phyloP scores from a whole-genome alignment of 2,888 invertebrate species.

The Calliopum simillimum region DNA sequence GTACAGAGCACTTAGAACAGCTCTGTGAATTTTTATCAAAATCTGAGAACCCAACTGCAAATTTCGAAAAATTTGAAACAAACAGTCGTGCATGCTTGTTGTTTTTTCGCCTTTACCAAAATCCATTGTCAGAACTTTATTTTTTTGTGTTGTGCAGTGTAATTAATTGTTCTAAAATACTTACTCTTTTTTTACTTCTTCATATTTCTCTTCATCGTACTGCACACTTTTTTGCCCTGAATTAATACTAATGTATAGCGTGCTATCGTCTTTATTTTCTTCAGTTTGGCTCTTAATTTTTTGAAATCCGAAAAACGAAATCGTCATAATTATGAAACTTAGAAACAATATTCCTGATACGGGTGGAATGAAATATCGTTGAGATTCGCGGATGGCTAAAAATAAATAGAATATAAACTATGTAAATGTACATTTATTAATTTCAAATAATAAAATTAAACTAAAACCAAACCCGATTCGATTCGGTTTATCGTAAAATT shows the following conservation, averaged over 20 bases:
- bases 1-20: too few species aligned
- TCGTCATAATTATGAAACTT: slow-evolving; percentile 57
- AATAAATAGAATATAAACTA: slow-evolving; percentile 30
- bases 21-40: too few species aligned
- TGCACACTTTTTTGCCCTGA: background rate
- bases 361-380: slow-evolving; percentile 66
- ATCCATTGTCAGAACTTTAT: too few species aligned
- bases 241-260: too few species aligned
- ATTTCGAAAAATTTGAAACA: too few species aligned
- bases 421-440: slow-evolving; percentile 4
- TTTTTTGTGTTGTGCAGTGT: too few species aligned
- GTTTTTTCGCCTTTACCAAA: too few species aligned
- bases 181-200: slow-evolving; percentile 63
- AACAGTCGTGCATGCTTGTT: too few species aligned
- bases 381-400: slow-evolving; percentile 63
- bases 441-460: too few species aligned
- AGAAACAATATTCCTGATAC: slow-evolving; percentile 58
- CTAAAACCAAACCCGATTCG: too few species aligned
- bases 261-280: slow-evolving; percentile 30
- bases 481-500: too few species aligned
- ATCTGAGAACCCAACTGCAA: too few species aligned
- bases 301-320: slow-evolving; percentile 64
- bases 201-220: slow-evolving; percentile 56
- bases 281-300: slow-evolving; percentile 52
- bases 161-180: slow-evolving; percentile 36